A percentile compares a stretch with the other conserved stretches of the same genome.
These are phyloP conservation scores for Spatulosminthurus flaviceps DNA, from an alignment of 2,888 invertebrate species.

Conservation along the genomic window DNA sequence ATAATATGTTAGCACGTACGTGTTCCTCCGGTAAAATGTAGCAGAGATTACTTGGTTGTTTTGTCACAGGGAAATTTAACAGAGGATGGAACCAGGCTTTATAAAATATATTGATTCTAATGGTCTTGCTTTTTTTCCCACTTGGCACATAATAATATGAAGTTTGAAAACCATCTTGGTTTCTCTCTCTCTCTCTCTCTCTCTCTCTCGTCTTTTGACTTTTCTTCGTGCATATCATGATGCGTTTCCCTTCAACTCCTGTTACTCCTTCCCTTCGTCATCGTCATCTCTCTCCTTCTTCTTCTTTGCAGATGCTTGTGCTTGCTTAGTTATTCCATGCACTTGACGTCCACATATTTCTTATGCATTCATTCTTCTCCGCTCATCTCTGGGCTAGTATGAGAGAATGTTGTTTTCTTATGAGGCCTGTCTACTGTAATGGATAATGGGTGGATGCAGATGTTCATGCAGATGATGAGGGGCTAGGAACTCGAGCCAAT, in stretches of 20 bases:
- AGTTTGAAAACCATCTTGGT: conserved; percentile 24
- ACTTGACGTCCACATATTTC: conserved; percentile 18
- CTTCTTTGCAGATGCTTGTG: neutral
- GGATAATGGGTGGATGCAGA: conserved; percentile 48
- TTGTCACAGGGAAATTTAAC: conserved; percentile 31
- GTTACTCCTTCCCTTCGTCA: neutral
- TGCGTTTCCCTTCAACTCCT: conserved; percentile 19
- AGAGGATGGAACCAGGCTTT: conserved; percentile 25
- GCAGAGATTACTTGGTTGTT: conserved; percentile 34
- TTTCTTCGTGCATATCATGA: no score
- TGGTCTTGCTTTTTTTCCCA: conserved; percentile 6
- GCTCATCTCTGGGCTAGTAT: neutral
- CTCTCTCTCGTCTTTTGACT: no score
- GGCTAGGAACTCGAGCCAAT: conserved; percentile 42
- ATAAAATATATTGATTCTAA: conserved; percentile 42
- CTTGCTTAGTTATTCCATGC: neutral
- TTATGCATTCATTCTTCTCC: neutral
- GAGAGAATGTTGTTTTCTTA: neutral
- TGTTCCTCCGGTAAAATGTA: conserved; percentile 30
- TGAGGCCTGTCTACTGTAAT: conserved; percentile 37
- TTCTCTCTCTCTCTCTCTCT: neutral
- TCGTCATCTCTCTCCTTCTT: conserved; percentile 14
- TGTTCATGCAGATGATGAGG: conserved; percentile 49
- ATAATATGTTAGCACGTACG: conserved; percentile 26
- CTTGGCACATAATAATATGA: conserved; percentile 33